phyloP scores from a whole-genome alignment of 1,140 invertebrate genomes.

The Harpegnathos saltator region DNA sequence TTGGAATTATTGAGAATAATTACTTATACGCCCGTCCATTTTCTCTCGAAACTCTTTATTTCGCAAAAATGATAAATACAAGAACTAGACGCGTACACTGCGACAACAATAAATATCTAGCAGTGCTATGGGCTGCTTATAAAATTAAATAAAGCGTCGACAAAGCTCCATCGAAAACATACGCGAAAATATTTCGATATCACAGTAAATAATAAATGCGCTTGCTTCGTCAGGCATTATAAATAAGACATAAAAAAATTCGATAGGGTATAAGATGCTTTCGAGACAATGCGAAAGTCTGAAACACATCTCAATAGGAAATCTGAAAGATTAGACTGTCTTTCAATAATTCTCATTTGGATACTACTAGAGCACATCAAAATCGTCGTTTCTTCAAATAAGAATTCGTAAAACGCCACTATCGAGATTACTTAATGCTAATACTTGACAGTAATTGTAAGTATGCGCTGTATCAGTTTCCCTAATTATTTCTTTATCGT shows the following conservation, averaged over 20 bases:
- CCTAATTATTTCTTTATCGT: conserved; percentile 26
- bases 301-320: conserved; percentile 7
- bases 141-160: conserved; percentile 25
- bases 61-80: conserved; percentile 71
- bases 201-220: conserved; percentile 73
- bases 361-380: conserved; percentile 36
- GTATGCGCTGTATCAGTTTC: conserved; percentile 26
- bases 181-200: conserved; percentile 61
- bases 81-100: conserved; percentile 60
- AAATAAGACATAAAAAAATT: too few species aligned
- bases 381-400: conserved; percentile 30
- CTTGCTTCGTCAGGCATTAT: conserved; percentile 15
- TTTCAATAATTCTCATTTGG: conserved; percentile 1
- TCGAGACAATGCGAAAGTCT: conserved; percentile 23
- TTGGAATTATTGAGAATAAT: background rate
- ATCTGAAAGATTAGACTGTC: too few species aligned
- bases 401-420: background rate
- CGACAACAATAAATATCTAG: conserved; percentile 61
- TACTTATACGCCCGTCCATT: background rate
- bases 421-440: conserved; percentile 45
- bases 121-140: conserved; percentile 9
- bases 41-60: conserved; percentile 62
- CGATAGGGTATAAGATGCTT: conserved; percentile 30
- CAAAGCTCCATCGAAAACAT: conserved; percentile 62
- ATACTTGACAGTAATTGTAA: conserved; percentile 52